Base-by-base conservation (phyloP, 2,888 invertebrate species). In the Venusia cambrica region DNA sequence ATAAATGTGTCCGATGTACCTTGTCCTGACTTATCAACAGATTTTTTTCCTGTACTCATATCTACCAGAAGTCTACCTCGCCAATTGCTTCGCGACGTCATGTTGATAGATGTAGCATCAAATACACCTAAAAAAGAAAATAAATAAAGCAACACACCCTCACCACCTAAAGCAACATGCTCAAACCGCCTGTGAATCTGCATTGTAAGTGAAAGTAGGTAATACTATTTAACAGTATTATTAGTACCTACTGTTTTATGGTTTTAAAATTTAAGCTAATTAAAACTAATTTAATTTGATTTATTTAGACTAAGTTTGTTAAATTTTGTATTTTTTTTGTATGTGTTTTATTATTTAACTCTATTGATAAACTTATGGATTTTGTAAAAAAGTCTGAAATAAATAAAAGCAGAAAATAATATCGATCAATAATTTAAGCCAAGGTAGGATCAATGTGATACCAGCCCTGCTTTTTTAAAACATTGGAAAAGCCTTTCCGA, bases 71-170 rank as follows among this genome's bases (percentile, higher is more conserved):
- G 24, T 14, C 7, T 24, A 13, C 14, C 24, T 14, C 24, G 13
- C 24, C 24, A 24, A 24, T 24, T 24, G 5, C 20, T 21, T 24
- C 24, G 14, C 8, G 24, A 24, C 6, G 24, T 6, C 24, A 24
- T 24, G 14, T 13, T 24, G 24, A 24, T 24, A 13, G 24, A 22
- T 13, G 22, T 22, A 22, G 12, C 22, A 13, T 22, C 22, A 22
- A 22, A 13, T 22, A 22, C 12, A 22, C 13, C 12, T 22, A 6
- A 19, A 9, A 19, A 19, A 19, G n/a, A 9, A 2, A 19, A 19
- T 8, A 8, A 9, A 19, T 19, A 19, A 19, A 9, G 19, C 19
- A 19, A 19, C 19, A 18, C 10, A 10, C 19, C 19, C 19, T n/a
- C n/a, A n/a, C n/a, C n/a, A n/a, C n/a, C n/a, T n/a, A n/a, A n/a